These are phyloP conservation scores for Colostygia pectinataria DNA, from an alignment of 2,888 invertebrate species.

Conservation along the genomic window DNA sequence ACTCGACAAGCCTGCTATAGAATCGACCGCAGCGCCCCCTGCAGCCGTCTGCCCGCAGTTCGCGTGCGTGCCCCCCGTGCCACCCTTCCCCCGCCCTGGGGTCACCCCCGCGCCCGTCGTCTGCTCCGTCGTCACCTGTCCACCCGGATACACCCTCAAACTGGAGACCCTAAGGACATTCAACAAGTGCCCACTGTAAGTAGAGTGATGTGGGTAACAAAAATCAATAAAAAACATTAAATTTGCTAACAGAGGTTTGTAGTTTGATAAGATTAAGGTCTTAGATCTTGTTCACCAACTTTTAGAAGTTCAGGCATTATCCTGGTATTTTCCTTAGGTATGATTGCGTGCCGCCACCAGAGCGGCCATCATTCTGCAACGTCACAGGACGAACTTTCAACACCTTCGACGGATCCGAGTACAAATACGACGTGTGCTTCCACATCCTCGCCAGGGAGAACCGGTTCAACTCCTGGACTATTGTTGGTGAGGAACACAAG, in stretches of 20 bases:
- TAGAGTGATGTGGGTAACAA: too few species aligned
- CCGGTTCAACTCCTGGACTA: conserved; percentile 86
- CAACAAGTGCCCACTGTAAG: conserved; percentile 80
- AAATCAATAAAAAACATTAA: too few species aligned
- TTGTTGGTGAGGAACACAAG: conserved; percentile 86
- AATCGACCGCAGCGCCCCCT: conserved; percentile 22
- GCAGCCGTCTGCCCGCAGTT: conserved; percentile 77
- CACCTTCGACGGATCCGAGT: conserved; percentile 91
- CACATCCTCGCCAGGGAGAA: conserved; percentile 90
- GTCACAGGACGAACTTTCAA: conserved; percentile 89
- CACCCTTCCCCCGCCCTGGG: conserved; percentile 61
- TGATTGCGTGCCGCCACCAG: conserved; percentile 85
- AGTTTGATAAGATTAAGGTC: too few species aligned
- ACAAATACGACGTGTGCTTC: conserved; percentile 91
- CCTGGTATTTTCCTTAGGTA: conserved; percentile 63
- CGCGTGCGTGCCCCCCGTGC: conserved; percentile 78
- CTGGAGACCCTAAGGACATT: conserved; percentile 59
- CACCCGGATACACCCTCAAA: conserved; percentile 81
- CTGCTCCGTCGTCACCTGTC: conserved; percentile 82
- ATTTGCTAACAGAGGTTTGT: too few species aligned
- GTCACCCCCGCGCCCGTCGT: conserved; percentile 45
- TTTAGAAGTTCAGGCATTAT: too few species aligned
- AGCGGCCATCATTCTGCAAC: conserved; percentile 86
- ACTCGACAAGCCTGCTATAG: conserved; percentile 57
- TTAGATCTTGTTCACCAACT: too few species aligned